Percentiles rank a stretch among this genome's conserved stretches.
phyloP scores from a whole-genome alignment of 2,113 vertebrate genomes.

The Aphelocoma coerulescens region DNA sequence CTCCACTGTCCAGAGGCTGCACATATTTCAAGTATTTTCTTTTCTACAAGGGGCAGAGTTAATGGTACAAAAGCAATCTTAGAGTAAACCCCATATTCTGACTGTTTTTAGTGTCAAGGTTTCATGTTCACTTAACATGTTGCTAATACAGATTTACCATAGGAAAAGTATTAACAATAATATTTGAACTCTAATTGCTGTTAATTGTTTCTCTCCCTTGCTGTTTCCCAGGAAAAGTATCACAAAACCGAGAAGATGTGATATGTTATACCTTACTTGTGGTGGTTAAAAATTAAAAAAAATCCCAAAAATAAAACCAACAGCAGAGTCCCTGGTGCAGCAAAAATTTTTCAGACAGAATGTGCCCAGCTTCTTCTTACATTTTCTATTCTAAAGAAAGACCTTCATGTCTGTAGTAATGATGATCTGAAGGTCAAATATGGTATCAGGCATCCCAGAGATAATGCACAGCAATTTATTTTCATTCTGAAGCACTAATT shows the following conservation, averaged over 20 bases:
- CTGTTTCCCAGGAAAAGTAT: background rate
- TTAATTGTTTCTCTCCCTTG: background rate
- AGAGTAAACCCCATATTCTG: background rate
- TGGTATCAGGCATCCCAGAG: constrained; percentile 47
- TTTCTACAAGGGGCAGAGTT: background rate
- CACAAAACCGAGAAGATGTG: background rate
- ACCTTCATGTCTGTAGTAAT: constrained; percentile 47
- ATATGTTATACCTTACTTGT: background rate
- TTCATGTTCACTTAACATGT: background rate
- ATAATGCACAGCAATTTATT: constrained; percentile 62
- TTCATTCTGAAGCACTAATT: constrained; percentile 65
- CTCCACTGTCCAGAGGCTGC: background rate
- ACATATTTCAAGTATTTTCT: background rate
- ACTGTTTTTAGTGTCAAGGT: background rate
- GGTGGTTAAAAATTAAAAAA: background rate
- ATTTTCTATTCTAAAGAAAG: constrained; percentile 17
- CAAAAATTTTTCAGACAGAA: background rate
- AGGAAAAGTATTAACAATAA: background rate
- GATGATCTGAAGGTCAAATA: constrained; percentile 67
- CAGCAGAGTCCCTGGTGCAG: background rate
- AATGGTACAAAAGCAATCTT: background rate
- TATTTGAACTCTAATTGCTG: background rate
- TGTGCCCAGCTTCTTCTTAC: background rate
- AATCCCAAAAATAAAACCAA: background rate
- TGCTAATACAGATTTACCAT: background rate